These are phyloP conservation scores for Pongo pygmaeus DNA, from an alignment of 2,113 vertebrate genomes.

Conservation along the genomic window DNA sequence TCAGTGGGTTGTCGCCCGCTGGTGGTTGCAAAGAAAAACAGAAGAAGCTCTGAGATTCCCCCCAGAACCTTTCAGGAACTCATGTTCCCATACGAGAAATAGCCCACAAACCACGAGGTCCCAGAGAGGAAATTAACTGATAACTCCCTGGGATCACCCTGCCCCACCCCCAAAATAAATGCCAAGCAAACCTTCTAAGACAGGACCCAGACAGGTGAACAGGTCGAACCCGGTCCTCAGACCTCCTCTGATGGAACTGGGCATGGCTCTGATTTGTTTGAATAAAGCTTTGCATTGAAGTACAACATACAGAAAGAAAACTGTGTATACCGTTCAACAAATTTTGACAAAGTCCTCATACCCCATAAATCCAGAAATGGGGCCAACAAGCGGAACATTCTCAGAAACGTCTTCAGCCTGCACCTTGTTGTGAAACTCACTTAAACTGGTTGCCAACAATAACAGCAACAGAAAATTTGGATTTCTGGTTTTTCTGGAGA, in stretches of 20 bases:
- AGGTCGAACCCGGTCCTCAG: rapidly evolving
- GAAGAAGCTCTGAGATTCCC: neutral
- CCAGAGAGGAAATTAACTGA: neutral
- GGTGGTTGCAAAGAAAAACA: neutral
- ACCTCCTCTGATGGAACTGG: neutral
- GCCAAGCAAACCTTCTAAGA: neutral
- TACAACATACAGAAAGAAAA: neutral
- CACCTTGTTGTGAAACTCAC: rapidly evolving
- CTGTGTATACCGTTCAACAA: rapidly evolving
- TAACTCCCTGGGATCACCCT: rapidly evolving
- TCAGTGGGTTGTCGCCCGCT: no score
- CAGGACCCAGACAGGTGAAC: rapidly evolving
- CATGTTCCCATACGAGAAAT: rapidly evolving
- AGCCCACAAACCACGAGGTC: neutral
- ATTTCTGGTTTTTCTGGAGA: neutral
- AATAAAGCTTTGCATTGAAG: neutral
- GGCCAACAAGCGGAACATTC: rapidly evolving
- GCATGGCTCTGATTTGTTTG: neutral
- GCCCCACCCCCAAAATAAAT: neutral
- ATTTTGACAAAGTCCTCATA: neutral
- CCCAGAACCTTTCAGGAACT: neutral
- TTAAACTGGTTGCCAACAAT: neutral
- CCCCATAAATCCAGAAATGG: neutral
- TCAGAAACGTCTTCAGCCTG: neutral
- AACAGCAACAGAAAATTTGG: neutral